These are phyloP conservation scores for Eupithecia pulchellata DNA, from an alignment of 2,888 invertebrate species.

Conservation along the genomic window DNA sequence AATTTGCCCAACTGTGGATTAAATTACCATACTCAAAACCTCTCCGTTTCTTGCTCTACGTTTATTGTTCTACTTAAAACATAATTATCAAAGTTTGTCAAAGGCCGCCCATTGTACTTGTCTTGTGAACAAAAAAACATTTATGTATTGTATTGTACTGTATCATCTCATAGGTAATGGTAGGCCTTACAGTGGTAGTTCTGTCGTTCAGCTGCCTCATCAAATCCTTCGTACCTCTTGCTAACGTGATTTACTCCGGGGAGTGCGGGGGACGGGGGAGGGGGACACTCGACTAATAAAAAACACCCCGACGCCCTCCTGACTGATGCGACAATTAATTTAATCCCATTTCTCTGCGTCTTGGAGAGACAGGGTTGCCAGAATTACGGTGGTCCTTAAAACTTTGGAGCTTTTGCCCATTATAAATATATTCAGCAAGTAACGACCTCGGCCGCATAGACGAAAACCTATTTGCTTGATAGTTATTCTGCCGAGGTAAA, in stretches of 20 bases:
- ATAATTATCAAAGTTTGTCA: too few relatives aligned
- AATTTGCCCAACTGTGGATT: too few relatives aligned
- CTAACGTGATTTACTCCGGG: conserved; percentile 76
- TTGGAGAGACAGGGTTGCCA: conserved; percentile 75
- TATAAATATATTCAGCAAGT: not conserved
- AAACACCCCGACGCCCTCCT: conserved; percentile 85
- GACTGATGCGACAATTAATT: conserved; percentile 86
- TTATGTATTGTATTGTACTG: too few relatives aligned
- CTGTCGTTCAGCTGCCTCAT: conserved; percentile 8
- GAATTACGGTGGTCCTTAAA: conserved; percentile 13
- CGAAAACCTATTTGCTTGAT: too few relatives aligned
- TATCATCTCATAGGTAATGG: not conserved
- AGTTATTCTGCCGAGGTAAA: too few relatives aligned
- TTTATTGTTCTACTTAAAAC: not conserved
- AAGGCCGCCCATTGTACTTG: too few relatives aligned
- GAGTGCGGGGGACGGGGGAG: conserved; percentile 46
- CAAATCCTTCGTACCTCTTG: conserved; percentile 9
- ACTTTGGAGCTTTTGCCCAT: not conserved
- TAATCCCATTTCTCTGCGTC: conserved; percentile 86
- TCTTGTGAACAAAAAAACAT: too few relatives aligned
- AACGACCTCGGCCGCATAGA: not conserved
- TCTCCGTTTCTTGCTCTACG: not conserved
- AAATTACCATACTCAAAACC: not conserved
- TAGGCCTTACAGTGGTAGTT: not conserved
- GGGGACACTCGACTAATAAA: conserved; percentile 83